These are phyloP conservation scores for Sparus aurata DNA, from an alignment of 2,797 vertebrate species.

Conservation along the genomic window DNA sequence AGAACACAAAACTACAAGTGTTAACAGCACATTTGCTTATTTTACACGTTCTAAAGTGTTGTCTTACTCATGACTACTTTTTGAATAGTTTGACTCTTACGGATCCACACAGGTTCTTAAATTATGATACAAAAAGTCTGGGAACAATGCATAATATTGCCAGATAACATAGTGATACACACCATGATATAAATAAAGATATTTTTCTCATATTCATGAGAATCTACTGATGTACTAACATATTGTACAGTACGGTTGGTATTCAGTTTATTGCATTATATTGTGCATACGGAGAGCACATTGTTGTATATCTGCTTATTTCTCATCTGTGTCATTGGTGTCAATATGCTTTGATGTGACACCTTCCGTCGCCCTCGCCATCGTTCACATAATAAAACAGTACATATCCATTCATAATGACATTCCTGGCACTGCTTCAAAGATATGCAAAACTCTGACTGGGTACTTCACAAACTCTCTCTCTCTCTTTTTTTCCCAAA, in stretches of 20 bases:
- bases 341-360: constrained; percentile 25
- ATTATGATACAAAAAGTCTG: neutral
- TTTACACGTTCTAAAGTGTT: too few relatives aligned
- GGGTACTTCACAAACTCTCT: constrained; percentile 31
- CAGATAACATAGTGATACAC: neutral
- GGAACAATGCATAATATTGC: neutral
- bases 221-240: neutral
- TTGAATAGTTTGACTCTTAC: too few relatives aligned
- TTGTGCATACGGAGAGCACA: neutral
- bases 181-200: too few relatives aligned
- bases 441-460: constrained; percentile 8
- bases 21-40: too few relatives aligned
- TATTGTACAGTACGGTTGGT: too few relatives aligned
- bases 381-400: constrained; percentile 10
- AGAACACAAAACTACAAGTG: too few relatives aligned
- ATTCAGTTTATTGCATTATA: neutral
- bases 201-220: neutral
- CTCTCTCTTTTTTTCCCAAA: constrained; percentile 9
- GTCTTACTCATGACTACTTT: too few relatives aligned
- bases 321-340: constrained; percentile 2
- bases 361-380: neutral
- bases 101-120: too few relatives aligned
- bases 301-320: neutral
- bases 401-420: constrained; percentile 8
- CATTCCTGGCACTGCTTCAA: constrained; percentile 41